These are phyloP conservation scores for Carduelis carduelis DNA, from an alignment of 2,797 vertebrate species.

Conservation along the genomic window DNA sequence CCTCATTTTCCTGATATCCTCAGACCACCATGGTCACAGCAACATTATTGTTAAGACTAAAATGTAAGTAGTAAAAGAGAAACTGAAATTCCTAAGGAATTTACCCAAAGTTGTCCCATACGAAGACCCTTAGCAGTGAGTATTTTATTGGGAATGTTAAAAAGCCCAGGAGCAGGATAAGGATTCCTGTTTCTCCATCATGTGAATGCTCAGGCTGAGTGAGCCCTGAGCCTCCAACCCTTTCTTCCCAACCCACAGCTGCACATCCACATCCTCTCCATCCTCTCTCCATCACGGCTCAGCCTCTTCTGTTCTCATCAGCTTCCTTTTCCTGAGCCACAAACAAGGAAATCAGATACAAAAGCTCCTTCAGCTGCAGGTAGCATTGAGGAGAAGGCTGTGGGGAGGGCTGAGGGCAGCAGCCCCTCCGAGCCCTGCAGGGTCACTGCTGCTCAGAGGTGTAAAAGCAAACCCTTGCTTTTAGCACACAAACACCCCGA, in stretches of 20 bases:
- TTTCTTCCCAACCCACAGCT: not conserved
- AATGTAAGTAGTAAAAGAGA: not conserved
- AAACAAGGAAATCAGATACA: conserved; percentile 53
- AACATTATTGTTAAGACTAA: not conserved
- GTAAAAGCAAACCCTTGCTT: not conserved
- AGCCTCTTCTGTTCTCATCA: not conserved
- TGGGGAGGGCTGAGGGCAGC: not conserved
- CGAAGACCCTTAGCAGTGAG: not conserved
- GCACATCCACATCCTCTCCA: accelerated
- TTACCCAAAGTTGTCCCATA: not conserved
- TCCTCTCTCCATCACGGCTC: not conserved
- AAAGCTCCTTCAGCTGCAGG: conserved; percentile 25
- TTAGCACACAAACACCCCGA: not conserved
- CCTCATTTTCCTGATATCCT: not conserved
- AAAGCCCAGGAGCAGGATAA: not conserved
- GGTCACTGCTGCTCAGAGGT: not conserved
- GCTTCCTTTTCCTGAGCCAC: not conserved
- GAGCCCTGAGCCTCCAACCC: not conserved
- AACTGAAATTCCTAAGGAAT: not conserved
- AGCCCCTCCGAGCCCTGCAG: not conserved
- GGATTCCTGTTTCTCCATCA: not conserved
- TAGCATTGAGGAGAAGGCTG: not conserved
- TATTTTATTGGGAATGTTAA: not conserved
- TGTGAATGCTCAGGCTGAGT: accelerated
- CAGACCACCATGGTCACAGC: not conserved